Evolutionary conservation across 2,888 invertebrate genomes (phyloP).

Genomic region (Pammene fasciana): DNA sequence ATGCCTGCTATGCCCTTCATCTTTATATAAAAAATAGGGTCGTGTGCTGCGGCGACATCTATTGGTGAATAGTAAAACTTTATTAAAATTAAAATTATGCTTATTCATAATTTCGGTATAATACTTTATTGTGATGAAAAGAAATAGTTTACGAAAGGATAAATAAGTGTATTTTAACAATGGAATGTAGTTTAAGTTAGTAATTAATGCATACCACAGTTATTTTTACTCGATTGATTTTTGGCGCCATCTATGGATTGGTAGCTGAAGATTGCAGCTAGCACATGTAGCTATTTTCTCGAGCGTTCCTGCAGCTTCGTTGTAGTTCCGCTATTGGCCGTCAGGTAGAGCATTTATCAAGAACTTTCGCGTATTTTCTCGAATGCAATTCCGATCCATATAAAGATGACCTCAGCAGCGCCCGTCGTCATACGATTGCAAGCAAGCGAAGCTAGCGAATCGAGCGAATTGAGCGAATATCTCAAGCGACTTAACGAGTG

Average conservation of each 20-base stretch:
- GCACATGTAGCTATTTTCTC: not conserved
- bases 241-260: constrained; percentile 18
- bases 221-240: constrained; percentile 3
- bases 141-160: no score
- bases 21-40: not conserved
- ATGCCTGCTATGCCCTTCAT: constrained; percentile 2
- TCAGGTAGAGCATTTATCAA: constrained; percentile 49
- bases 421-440: constrained; percentile 33
- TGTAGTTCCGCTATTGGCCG: constrained; percentile 43
- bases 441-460: constrained; percentile 21
- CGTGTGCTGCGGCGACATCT: constrained; percentile 28
- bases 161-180: not conserved
- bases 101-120: not conserved
- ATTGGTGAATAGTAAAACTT: constrained; percentile 30
- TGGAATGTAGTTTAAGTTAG: no score
- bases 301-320: not conserved
- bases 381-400: constrained; percentile 47
- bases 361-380: constrained; percentile 48
- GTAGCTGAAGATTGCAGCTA: not conserved
- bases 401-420: constrained; percentile 56
- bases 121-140: not conserved
- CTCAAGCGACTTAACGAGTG: constrained; percentile 21
- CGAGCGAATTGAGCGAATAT: constrained; percentile 5
- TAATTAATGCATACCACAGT: not conserved
- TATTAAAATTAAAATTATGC: not conserved